Evolutionary conservation across 1,140 invertebrate species (phyloP), one percentile per base, ranked within the genome.

Genomic region (Saxidomus purpurata): DNA sequence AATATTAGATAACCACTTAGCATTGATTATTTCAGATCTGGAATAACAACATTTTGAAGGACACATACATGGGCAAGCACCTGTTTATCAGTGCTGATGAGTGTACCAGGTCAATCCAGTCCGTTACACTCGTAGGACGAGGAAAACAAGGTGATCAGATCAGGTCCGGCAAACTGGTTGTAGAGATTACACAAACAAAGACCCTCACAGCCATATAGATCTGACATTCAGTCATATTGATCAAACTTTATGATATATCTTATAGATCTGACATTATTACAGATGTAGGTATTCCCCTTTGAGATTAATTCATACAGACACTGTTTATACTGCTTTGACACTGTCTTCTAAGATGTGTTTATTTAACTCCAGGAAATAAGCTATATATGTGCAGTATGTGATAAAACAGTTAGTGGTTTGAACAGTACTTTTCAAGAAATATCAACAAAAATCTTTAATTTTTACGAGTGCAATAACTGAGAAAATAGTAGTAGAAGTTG

Each of bases 21-120:
- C n/a, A n/a, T n/a, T n/a, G n/a, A n/a, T n/a, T n/a, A 25, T 90
- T 88, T 17, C 87, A 95, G 95, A 94, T 96, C 25, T 96, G 95
- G 95, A 95, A 95, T 80, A 92, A 91, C 85, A 95, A 95, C 82
- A 84, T 94, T 0, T 67, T 96, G 15, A 89, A 91, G 90, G 94
- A 95, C 83, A 76, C 93, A 15, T 94, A 94, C 91, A 94, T 95
- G 93, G 95, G 95, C 22, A 92, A 93, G 79, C 93, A 94, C 74
- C 87, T 94, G 43, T 93, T 95, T 76, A 91, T 91, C 31, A 92
- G 93, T 28, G 84, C 92, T n/a, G 94, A 94, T 38, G 94, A 95
- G 36, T 91, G 90, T 74, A 88, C 91, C 8, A 77, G 90, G 36
- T 82, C 87, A 28, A 82, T 93, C 3, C 63, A 91, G 59, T 87